Evolutionary conservation across 2,888 invertebrate species (phyloP).

Genomic region (Pseudolycoriella hygida): DNA sequence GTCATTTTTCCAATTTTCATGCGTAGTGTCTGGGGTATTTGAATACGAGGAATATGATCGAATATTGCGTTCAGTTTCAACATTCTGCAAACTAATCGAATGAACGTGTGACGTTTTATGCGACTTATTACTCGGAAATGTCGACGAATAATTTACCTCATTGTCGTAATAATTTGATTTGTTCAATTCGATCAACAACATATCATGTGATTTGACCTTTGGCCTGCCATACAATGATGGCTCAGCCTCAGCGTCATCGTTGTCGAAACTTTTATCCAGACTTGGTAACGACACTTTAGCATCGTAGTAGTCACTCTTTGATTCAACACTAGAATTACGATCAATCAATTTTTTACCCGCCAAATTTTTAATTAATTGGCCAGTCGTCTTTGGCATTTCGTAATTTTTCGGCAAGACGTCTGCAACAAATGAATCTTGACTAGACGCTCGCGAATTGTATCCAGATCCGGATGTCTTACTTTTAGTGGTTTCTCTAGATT

Average conservation of each 20-base stretch:
- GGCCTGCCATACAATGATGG: constrained; percentile 16
- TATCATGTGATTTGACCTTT: constrained; percentile 40
- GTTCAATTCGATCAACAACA: constrained; percentile 35
- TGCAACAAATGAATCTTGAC: constrained; percentile 37
- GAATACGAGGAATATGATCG: constrained; percentile 22
- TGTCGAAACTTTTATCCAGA: constrained; percentile 10
- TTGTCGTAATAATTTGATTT: constrained; percentile 31
- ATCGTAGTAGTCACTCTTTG: constrained; percentile 52
- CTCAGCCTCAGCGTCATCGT: constrained; percentile 15
- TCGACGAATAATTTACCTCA: constrained; percentile 22
- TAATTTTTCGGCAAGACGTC: constrained; percentile 28
- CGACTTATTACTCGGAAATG: constrained; percentile 38
- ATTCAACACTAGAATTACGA: constrained; percentile 50
- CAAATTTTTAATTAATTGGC: constrained; percentile 25
- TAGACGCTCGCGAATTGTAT: constrained; percentile 40
- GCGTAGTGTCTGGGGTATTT: constrained; percentile 1
- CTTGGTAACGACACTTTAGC: constrained; percentile 31
- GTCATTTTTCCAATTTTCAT: constrained; percentile 16
- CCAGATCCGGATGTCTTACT: constrained; percentile 42
- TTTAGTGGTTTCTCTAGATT: constrained; percentile 41
- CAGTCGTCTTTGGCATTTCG: constrained; percentile 30
- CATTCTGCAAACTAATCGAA: constrained; percentile 50
- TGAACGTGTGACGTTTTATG: constrained; percentile 43
- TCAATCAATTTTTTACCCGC: constrained; percentile 28
- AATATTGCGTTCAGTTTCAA: constrained; percentile 43